Evolutionary conservation across 2,113 vertebrate species (phyloP).

Genomic region (Brachypteracias leptosomus): DNA sequence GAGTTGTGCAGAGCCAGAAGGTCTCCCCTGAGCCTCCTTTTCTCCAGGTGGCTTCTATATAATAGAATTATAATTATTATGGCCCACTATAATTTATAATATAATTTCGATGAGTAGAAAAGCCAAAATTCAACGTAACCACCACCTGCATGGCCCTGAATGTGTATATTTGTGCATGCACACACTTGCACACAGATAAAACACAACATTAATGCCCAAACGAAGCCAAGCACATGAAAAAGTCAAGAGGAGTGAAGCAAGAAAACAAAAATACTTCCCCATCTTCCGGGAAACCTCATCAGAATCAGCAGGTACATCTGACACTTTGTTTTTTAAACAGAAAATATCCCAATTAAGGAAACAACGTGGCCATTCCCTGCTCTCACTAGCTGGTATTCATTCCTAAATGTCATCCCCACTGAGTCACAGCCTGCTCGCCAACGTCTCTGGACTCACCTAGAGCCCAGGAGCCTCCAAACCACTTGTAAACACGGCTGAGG

Average conservation of each 20-base stretch:
- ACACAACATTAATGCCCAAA: not conserved
- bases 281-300: not conserved
- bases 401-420: conserved; percentile 9
- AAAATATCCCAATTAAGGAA: not conserved
- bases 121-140: not conserved
- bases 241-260: not conserved
- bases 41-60: no score
- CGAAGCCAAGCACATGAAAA: not conserved
- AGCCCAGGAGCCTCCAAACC: not conserved
- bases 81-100: not conserved
- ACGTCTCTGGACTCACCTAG: not conserved
- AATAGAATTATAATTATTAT: not conserved
- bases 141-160: not conserved
- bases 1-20: no score
- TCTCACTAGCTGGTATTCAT: not conserved
- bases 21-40: no score
- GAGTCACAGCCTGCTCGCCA: conserved; percentile 23
- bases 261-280: not conserved
- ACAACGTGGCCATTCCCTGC: not conserved
- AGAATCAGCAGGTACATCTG: not conserved
- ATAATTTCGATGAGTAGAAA: not conserved
- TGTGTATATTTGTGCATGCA: no score
- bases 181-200: not conserved
- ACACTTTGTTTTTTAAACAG: not conserved
- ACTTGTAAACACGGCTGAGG: conserved; percentile 25